Evolutionary conservation across 2,113 vertebrate species (phyloP).

Genomic region (Bambusicola thoracicus): DNA sequence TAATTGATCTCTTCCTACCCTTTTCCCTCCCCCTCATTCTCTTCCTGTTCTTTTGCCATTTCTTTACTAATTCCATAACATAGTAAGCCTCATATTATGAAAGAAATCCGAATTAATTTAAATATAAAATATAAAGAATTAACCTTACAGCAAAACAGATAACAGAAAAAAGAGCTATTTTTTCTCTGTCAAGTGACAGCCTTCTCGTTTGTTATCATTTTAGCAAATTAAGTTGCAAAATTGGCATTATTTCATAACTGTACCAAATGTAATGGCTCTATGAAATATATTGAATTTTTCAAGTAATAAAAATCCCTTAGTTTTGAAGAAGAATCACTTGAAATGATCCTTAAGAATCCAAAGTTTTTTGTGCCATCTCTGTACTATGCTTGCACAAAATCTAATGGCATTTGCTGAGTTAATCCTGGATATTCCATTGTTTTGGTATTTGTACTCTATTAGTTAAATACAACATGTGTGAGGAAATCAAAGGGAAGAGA

Average conservation of each 20-base stretch:
- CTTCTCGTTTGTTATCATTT: conserved; percentile 53
- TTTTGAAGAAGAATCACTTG: conserved; percentile 58
- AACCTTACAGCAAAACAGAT: conserved; percentile 76
- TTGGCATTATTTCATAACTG: conserved; percentile 64
- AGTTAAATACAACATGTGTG: conserved; percentile 66
- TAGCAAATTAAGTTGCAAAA: conserved; percentile 65
- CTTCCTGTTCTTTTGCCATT: conserved; percentile 45
- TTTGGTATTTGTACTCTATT: conserved; percentile 65
- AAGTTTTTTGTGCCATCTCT: conserved; percentile 52
- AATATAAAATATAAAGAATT: conserved; percentile 79
- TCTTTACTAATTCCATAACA: conserved; percentile 71
- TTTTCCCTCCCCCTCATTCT: not conserved
- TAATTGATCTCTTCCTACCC: conserved; percentile 67
- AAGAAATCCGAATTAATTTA: conserved; percentile 75
- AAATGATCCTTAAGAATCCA: conserved; percentile 57
- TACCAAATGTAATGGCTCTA: conserved; percentile 65
- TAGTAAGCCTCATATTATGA: conserved; percentile 68
- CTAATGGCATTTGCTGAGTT: conserved; percentile 66
- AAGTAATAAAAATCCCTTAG: conserved; percentile 62
- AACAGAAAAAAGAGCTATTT: conserved; percentile 66
- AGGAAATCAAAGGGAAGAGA: conserved; percentile 61
- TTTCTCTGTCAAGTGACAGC: conserved; percentile 55
- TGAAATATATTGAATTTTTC: conserved; percentile 60
- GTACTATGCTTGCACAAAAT: conserved; percentile 40
- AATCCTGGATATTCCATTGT: conserved; percentile 71